Base-by-base conservation (phyloP, 2,113 vertebrate species). In the Amphiprion percula region DNA sequence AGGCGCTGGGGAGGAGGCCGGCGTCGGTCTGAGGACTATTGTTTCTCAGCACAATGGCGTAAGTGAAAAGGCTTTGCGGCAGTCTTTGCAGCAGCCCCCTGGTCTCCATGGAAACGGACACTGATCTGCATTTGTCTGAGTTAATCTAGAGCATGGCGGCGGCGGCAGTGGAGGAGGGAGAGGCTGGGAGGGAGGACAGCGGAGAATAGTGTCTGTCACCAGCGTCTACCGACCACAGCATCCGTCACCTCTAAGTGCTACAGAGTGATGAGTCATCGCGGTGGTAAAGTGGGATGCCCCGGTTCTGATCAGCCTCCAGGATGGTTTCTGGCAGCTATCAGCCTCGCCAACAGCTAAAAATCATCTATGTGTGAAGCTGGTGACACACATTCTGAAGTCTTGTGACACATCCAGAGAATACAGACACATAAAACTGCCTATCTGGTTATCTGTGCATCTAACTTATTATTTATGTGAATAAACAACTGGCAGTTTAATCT, bases 51-150 rank as follows among this genome's bases (percentile, higher is more conserved):
- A 96, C 95, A 97, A 97, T 96, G 92, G 93, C 59, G 75, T 52
- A 83, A 90, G 91, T 92, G 92, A 94, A 93, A 92, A 80, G 74
- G 88, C 79, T 88, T 92, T 86, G 84, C 92, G 90, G 92, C 87
- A 93, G 88, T 90, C 90, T 94, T 94, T 77, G 73, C 90, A 92
- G 87, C 94, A 94, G 90, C 82, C 63, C 47, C 85, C 82, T 16
- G 26, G 94, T 96, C 91, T 68, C 95, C 94, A 96, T 96, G 95
- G 96, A 88, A 93, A 97, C 95, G 1, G 80, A 90, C 85, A 90
- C 86, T 80, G 88, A 92, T 92, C 90, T 88, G 89, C 90, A 92
- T 91, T 91, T 88, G 88, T 90, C 84, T 88, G 81, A 74, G 62
- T 70, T 58, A 72, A 76, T 72, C 61, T 76, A 84, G 63, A 83